These are phyloP conservation scores for Synodontis membranacea DNA, from an alignment of 2,113 vertebrate species.

Conservation along the genomic window DNA sequence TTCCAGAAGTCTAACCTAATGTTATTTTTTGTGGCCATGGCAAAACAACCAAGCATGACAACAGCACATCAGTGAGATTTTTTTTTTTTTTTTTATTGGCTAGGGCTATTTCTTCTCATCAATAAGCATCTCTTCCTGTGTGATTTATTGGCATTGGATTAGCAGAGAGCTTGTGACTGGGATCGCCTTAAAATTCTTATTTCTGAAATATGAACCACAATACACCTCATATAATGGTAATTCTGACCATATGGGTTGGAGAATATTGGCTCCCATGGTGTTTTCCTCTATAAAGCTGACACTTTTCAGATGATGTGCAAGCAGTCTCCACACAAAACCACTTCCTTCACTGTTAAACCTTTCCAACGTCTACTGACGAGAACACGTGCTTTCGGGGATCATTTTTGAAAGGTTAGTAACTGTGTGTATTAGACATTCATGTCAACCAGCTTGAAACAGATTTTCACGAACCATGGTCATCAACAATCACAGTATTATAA, in stretches of 20 bases:
- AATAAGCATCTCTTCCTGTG: slow-evolving; percentile 43
- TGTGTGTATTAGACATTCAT: background rate
- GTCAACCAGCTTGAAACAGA: background rate
- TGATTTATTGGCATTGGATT: slow-evolving; percentile 32
- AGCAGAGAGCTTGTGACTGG: slow-evolving; percentile 37
- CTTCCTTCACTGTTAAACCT: slow-evolving; percentile 67
- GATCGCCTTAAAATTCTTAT: slow-evolving; percentile 46
- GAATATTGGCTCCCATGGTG: slow-evolving; percentile 33
- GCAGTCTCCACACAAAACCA: slow-evolving; percentile 57
- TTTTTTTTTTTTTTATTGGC: slow-evolving; percentile 53
- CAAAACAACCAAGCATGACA: slow-evolving; percentile 48
- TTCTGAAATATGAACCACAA: slow-evolving; percentile 60
- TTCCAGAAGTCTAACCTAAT: slow-evolving; percentile 23
- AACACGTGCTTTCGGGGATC: slow-evolving; percentile 2
- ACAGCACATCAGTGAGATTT: slow-evolving; percentile 52
- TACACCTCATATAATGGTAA: slow-evolving; percentile 65
- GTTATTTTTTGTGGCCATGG: slow-evolving; percentile 49
- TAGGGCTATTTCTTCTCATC: slow-evolving; percentile 39
- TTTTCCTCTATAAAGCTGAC: slow-evolving; percentile 51
- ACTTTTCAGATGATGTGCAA: slow-evolving; percentile 60
- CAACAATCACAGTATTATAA: background rate
- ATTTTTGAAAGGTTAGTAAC: slow-evolving; percentile 19
- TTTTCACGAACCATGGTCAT: background rate
- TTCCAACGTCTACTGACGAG: slow-evolving; percentile 14
- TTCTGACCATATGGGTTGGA: slow-evolving; percentile 67